phyloP scores from a whole-genome alignment of 2,113 vertebrate genomes.

The Ia io region DNA sequence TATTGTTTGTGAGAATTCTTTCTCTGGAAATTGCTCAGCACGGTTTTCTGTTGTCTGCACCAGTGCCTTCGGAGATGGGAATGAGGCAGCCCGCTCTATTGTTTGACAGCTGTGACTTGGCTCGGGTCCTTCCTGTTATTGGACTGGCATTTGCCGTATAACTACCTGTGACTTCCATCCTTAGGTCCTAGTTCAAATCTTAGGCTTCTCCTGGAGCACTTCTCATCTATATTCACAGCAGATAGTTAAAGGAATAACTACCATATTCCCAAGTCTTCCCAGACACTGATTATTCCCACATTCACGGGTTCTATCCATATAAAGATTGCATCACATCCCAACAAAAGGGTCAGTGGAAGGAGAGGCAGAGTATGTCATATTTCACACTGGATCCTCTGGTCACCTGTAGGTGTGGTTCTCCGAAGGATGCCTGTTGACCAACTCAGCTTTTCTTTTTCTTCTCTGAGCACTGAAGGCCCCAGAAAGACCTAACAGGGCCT shows the following conservation, averaged over 20 bases:
- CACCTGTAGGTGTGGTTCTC: neutral
- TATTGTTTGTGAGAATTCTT: neutral
- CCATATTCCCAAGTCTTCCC: neutral
- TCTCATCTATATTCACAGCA: neutral
- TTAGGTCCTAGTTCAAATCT: neutral
- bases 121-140: neutral
- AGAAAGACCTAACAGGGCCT: neutral
- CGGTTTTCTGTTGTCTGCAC: neutral
- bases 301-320: neutral
- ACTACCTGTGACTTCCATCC: neutral
- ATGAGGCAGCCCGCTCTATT: neutral
- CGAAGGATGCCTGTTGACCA: neutral
- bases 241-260: neutral
- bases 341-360: neutral
- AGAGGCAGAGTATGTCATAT: neutral
- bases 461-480: neutral
- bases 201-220: neutral
- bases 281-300: neutral
- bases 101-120: neutral
- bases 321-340: neutral
- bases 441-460: neutral
- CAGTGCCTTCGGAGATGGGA: neutral
- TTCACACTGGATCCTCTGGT: neutral
- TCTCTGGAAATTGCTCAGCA: neutral
- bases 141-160: neutral